Base-by-base conservation (phyloP, 1,140 invertebrate genomes). In the Saccostrea cuccullata region DNA sequence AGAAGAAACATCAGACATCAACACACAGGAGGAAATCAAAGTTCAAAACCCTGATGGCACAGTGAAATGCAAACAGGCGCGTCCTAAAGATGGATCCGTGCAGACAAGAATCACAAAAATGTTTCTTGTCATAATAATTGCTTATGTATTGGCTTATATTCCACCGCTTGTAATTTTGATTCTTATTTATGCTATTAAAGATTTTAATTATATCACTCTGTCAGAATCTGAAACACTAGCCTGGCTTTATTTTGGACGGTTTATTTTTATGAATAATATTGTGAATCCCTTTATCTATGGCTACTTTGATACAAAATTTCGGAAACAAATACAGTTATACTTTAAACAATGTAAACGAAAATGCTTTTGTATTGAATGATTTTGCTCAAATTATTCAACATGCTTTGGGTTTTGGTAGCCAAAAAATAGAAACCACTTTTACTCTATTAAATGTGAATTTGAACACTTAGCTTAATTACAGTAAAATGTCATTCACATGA, bases 211-310 rank as follows among this genome's bases (percentile, higher is more conserved):
- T 15, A 13, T 30, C 8, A 73, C 23, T 0, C 23, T 73, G 23
- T 30, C 70, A 13, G 30, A 36, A 36, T 12, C 9, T 73, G 3
- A 73, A 30, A 73, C 58, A 17, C 12, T 36, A 15, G 84, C 58
- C 11, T 85, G 84, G 84, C 23, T 60, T 12, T 85, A 64, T 85
- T 36, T 85, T 23, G 6, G 23, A 15, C 84, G 84, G 15, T 20
- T 85, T 30, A 26, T 85, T 8, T 85, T 87, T 47, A 2, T 87
- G 11, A 87, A 87, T 83, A 56, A 87, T 13, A 30, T 87, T 9
- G 60, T 87, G 4, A 87, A 87, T 67, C 70, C 86, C 47, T 60
- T 87, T 23, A 84, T 87, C 55, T 87, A 87, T 47, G 86, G 86
- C 15, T 87, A 17, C 55, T 87, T 60, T 55, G 86, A 87, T 58